These are phyloP conservation scores for Actinopyga echinites DNA, from an alignment of 53 echinoderm and acorn worm genomes.

Conservation along the genomic window DNA sequence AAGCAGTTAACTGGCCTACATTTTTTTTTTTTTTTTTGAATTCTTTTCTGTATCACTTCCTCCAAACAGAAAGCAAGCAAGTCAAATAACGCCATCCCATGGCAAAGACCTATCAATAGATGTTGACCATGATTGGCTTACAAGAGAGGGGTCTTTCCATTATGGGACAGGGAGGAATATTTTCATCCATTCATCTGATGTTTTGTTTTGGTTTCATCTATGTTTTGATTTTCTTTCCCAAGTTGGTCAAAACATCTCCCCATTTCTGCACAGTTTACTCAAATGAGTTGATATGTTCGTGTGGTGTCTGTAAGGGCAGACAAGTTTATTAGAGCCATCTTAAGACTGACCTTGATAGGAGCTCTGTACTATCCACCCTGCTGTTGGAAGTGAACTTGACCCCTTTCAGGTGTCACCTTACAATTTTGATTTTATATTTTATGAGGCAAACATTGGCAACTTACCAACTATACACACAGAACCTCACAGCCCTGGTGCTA, in stretches of 20 bases:
- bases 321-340: too few relatives aligned
- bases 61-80: background rate
- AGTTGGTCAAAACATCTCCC: too few relatives aligned
- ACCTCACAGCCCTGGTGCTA: too few relatives aligned
- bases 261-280: too few relatives aligned
- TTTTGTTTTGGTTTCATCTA: background rate
- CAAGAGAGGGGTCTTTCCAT: conserved; percentile 11
- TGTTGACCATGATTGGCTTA: conserved; percentile 27
- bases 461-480: conserved; percentile 25
- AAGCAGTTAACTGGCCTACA: conserved; percentile 17
- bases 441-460: conserved; percentile 29
- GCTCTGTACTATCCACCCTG: background rate
- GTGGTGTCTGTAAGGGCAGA: too few relatives aligned
- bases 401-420: conserved; percentile 30
- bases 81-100: conserved; percentile 14
- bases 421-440: conserved; percentile 15
- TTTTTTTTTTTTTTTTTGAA: background rate
- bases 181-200: background rate
- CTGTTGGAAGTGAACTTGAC: conserved; percentile 25
- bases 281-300: too few relatives aligned
- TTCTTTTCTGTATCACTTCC: background rate
- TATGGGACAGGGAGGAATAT: background rate
- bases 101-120: conserved; percentile 29
- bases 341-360: too few relatives aligned
- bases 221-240: too few relatives aligned